Conservation (phyloP, 2,113 vertebrate species). For the Aythya baeri region DNA sequence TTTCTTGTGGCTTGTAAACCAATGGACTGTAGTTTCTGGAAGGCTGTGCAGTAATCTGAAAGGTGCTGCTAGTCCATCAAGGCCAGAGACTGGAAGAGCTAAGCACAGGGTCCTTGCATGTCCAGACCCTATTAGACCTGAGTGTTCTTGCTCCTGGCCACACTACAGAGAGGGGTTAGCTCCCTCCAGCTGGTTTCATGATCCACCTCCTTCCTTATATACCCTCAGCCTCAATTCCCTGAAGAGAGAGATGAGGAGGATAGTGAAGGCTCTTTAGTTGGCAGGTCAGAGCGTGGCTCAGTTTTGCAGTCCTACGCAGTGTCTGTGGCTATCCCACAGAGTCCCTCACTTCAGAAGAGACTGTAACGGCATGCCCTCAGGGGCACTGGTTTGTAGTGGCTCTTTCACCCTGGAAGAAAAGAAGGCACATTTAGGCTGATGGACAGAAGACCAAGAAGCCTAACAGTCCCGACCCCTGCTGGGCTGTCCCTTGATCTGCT, state of each 20-base stretch:
- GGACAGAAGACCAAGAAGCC: background rate
- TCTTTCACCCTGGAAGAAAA: background rate
- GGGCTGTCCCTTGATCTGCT: rapidly evolving
- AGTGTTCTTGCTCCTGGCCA: background rate
- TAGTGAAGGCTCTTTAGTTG: background rate
- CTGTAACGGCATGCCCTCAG: background rate
- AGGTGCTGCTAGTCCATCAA: background rate
- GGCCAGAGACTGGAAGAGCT: background rate
- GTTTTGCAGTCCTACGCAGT: background rate
- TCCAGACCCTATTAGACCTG: background rate
- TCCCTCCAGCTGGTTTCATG: background rate
- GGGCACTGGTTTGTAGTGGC: rapidly evolving
- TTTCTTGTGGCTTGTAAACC: background rate
- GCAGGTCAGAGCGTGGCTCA: background rate
- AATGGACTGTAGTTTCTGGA: background rate
- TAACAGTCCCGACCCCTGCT: rapidly evolving
- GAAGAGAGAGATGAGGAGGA: background rate
- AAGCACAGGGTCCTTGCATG: background rate
- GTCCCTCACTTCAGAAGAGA: slow-evolving; percentile 7
- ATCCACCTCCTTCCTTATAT: background rate
- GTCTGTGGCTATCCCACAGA: background rate
- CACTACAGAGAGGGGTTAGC: rapidly evolving
- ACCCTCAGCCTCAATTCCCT: background rate
- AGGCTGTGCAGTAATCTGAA: background rate
- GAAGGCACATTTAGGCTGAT: rapidly evolving